These are phyloP conservation scores for Umimayanthus chanpuru DNA, from an alignment of 92 coral and sea anemone genomes.

Conservation along the genomic window DNA sequence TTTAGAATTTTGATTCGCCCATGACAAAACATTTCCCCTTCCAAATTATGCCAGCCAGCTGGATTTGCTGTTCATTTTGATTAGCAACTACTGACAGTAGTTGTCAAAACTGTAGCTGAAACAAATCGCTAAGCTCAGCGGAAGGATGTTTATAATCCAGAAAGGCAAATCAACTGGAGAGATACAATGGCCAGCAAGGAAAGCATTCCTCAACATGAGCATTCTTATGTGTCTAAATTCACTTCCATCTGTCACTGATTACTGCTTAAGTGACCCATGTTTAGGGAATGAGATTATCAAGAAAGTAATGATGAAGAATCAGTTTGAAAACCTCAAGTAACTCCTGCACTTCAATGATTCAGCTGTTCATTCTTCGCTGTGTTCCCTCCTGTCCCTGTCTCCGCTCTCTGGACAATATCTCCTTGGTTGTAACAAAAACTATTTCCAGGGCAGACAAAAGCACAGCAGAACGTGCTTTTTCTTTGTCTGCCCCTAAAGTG, in stretches of 20 bases:
- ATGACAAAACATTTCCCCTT: slow-evolving; percentile 12
- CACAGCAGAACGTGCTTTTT: too few relatives aligned
- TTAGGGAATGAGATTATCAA: too few relatives aligned
- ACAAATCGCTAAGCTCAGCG: not conserved
- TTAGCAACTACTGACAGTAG: too few relatives aligned
- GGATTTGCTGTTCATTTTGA: slow-evolving; percentile 15
- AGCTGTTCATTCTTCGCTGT: too few relatives aligned
- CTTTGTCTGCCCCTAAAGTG: too few relatives aligned
- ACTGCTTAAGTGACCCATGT: slow-evolving; percentile 11
- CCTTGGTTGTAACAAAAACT: too few relatives aligned
- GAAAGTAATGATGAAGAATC: too few relatives aligned
- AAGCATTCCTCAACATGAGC: slow-evolving; percentile 7
- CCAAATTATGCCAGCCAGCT: slow-evolving; percentile 10
- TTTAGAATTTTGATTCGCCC: not conserved
- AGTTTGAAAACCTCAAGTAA: too few relatives aligned
- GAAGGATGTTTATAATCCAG: not conserved
- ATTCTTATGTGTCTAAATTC: slow-evolving; percentile 14
- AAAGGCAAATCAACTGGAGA: not conserved
- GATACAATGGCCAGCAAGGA: slow-evolving; percentile 15
- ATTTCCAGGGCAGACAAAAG: too few relatives aligned
- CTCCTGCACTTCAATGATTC: slow-evolving; percentile 5
- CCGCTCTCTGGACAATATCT: too few relatives aligned
- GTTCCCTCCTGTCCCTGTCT: too few relatives aligned
- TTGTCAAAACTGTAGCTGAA: slow-evolving; percentile 23
- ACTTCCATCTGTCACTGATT: not conserved